Evolutionary conservation across 2,113 vertebrate genomes (phyloP), one percentile per base, ranked within the genome.

Genomic region (Rhea americana): DNA sequence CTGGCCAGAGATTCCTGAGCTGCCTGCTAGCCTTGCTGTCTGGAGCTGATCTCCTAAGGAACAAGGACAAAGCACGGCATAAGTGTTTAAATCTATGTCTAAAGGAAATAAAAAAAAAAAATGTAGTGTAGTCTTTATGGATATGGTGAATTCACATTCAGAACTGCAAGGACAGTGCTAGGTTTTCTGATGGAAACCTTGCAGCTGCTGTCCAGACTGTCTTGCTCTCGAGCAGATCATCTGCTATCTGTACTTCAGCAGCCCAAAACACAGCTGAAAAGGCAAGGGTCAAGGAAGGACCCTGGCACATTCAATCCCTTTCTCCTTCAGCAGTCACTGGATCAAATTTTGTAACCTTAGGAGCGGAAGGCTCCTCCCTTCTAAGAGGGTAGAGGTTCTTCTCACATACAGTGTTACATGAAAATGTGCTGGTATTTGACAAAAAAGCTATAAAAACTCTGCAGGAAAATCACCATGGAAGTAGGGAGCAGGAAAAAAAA

Each of bases 51-150:
- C 37, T 45, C 43, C 43, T 48, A 41, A 16, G 47, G 47, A 48
- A 51, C 24, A 28, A 50, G 32, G 39, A 11, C 32, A 86, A 47
- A 61, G 13, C 63, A 25, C 1, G 47, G 65, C 41, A 82, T 50
- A 63, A 22, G 59, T 45, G 32, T 13, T 66, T 62, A 3, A 0
- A 25, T 32, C 50, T 32, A 16, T 0, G 2, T 41, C 39, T 30
- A 13, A 72, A 55, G 55, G 43, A 39, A 30, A 56, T 18, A 76
- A 35, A 76, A 35, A 47, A 35, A 47, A 48, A 37, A 12, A 30
- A 22, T 53, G 20, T 19, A 5, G 4, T 39, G 48, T 9, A 13
- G 39, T 43, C 26, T 50, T 77, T 7, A 58, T 70, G 30, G 6
- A 11, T 45, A 28, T 1, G 8, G 55, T 7, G 13, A 78, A 82